phyloP scores from a whole-genome alignment of 2,113 vertebrate genomes.

The Cyphomyrus discorhynchus region DNA sequence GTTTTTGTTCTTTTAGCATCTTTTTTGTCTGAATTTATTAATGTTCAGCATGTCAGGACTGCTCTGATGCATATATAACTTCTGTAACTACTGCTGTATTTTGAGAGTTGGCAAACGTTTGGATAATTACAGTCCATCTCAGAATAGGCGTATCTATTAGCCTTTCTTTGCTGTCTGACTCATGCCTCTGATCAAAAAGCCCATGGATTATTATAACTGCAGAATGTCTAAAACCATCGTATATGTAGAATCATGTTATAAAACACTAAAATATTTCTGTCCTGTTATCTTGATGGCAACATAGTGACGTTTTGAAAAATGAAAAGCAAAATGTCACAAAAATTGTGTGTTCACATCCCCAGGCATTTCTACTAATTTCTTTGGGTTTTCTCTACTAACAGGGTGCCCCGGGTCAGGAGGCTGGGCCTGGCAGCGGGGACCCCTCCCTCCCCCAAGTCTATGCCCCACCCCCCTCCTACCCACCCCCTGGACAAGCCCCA shows the following conservation, averaged over 20 bases:
- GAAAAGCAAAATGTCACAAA: not conserved
- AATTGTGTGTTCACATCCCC: not conserved
- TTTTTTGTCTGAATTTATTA: not conserved
- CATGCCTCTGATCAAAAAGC: not conserved
- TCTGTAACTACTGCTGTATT: not conserved
- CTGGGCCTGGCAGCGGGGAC: constrained; percentile 52
- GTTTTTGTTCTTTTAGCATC: not conserved
- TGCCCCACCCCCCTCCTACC: constrained; percentile 60
- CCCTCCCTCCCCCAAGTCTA: constrained; percentile 63
- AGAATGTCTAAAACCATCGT: not conserved
- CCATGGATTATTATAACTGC: not conserved
- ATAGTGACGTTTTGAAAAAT: not conserved
- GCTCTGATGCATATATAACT: no score
- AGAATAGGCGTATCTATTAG: not conserved
- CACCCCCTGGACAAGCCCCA: constrained; percentile 57
- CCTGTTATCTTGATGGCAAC: not conserved
- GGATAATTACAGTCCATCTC: not conserved
- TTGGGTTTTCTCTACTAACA: constrained; percentile 25
- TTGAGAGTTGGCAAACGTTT: not conserved
- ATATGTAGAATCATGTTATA: not conserved
- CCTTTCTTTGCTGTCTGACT: not conserved
- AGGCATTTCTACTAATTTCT: not conserved
- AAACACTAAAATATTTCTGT: not conserved
- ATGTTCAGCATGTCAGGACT: no score
- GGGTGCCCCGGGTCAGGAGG: constrained; percentile 63